Evolutionary conservation across 2,888 invertebrate species (phyloP), one percentile per base, ranked within the genome.

Genomic region (Melangyna quadrimaculata): DNA sequence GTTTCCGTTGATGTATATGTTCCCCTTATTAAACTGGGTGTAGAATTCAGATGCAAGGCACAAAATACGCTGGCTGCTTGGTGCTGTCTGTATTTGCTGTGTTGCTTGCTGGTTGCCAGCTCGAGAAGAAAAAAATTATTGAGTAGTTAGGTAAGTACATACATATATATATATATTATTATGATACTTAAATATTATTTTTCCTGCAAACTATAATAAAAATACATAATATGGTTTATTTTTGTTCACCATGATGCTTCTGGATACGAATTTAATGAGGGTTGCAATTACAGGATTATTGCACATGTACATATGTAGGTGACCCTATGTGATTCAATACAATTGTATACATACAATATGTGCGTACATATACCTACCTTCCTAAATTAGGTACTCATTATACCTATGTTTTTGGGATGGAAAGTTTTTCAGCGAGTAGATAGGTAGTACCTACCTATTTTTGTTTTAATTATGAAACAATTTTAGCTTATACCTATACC

Each of bases 11-110:
- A 17, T 73, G 27, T 63, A 53, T 61, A 51, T 71, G 53, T 78
- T 74, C 70, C 70, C 74, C 79, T 79, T 35, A 48, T n/a, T 32
- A 45, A 32, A 22, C 14, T 65, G 27, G 17, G 45, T 45, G 35
- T 40, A 43, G 43, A 27, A 27, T 27, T 43, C 17, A 29, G 40
- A 43, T 7, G 24, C 8, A 57, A 35, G n/a, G n/a, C n/a, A n/a
- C n/a, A n/a, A n/a, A n/a, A n/a, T n/a, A 57, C 12, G 59, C 37
- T 40, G 14, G 24, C 37, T 43, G 59, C 32, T 61, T 22, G 37
- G 22, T 37, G 59, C 37, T 37, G 71, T 27, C 12, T 65, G 61
- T 35, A 51, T 22, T 17, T 17, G 17, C 8, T 17, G 9, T 55
- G 27, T 17, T 27, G 27, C 29, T n/a, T 61, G 59, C 59, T 61